Evolutionary conservation across 37 sponge, comb jelly and placozoan species (phyloP).

Genomic region (Halisarca cf. caerulea): DNA sequence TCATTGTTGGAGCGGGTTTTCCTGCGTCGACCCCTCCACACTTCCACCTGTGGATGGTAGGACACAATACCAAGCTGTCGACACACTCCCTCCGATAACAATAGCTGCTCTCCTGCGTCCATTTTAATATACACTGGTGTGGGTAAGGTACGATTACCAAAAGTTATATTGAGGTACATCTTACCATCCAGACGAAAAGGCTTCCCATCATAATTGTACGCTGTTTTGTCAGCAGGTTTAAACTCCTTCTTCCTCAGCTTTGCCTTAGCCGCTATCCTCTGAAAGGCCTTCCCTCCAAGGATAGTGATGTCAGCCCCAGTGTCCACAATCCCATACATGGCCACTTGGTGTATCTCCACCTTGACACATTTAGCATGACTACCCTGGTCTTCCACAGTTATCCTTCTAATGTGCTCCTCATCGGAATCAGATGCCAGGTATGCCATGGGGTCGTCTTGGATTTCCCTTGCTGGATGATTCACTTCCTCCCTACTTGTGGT

Average conservation of each 20-base stretch:
- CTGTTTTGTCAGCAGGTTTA: conserved; percentile 25
- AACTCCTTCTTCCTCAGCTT: conserved; percentile 11
- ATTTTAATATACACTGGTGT: conserved; percentile 48
- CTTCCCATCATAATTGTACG: conserved; percentile 27
- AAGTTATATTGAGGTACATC: conserved; percentile 38
- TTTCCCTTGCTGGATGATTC: neutral
- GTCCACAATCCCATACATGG: conserved; percentile 9
- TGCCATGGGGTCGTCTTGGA: neutral
- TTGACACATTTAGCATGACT: neutral
- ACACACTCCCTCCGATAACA: conserved; percentile 59
- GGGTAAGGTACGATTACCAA: conserved; percentile 4
- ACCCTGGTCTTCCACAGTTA: conserved; percentile 3
- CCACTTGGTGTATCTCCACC: conserved; percentile 2
- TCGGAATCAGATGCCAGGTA: neutral
- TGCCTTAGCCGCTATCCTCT: conserved; percentile 11
- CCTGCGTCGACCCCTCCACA: neutral
- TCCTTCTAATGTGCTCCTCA: neutral
- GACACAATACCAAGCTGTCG: conserved; percentile 52
- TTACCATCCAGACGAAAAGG: conserved; percentile 46
- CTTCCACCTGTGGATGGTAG: conserved; percentile 36
- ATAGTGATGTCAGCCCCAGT: conserved; percentile 26
- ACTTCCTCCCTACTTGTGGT: neutral
- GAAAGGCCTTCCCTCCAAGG: conserved; percentile 10
- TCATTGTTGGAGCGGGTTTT: neutral
- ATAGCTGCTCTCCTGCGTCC: conserved; percentile 46